A percentile compares a stretch with the other conserved stretches of the same genome.
Evolutionary conservation across 2,888 invertebrate genomes (phyloP).

Genomic region (Dynastes grantii): DNA sequence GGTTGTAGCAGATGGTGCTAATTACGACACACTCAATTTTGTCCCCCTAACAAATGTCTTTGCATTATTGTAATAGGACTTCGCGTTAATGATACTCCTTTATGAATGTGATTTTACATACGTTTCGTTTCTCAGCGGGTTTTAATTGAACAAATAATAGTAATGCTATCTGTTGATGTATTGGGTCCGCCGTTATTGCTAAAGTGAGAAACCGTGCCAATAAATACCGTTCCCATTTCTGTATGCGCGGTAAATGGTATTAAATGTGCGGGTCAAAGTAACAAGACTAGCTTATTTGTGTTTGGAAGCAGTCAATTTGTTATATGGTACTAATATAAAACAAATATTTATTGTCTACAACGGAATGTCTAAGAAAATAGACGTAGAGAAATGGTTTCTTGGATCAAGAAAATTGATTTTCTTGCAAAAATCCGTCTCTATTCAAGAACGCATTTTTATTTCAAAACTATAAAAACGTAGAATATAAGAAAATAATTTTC

Average conservation of each 20-base stretch:
- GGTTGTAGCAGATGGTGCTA: slow-evolving; percentile 50
- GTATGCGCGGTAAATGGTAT: too few species aligned
- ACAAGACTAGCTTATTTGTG: too few species aligned
- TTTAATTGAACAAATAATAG: slow-evolving; percentile 39
- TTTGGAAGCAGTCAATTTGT: too few species aligned
- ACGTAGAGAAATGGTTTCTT: too few species aligned
- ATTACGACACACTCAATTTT: slow-evolving; percentile 50
- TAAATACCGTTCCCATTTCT: not conserved
- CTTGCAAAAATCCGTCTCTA: too few species aligned
- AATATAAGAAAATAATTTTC: too few species aligned
- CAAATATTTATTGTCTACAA: not conserved
- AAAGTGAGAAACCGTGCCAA: too few species aligned
- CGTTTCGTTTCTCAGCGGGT: slow-evolving; percentile 26
- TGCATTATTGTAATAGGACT: slow-evolving; percentile 50
- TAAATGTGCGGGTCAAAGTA: too few species aligned
- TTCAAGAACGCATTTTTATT: too few species aligned
- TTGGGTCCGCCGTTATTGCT: not conserved
- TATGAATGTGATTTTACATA: slow-evolving; percentile 52
- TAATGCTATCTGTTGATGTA: not conserved
- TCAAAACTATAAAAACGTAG: too few species aligned
- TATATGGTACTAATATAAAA: not conserved
- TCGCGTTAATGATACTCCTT: slow-evolving; percentile 50
- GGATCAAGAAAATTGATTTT: too few species aligned
- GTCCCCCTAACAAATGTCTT: slow-evolving; percentile 52
- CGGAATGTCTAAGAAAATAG: too few species aligned